phyloP scores from a whole-genome alignment of 92 coral and sea anemone species.

The Isaurus tuberculatus region DNA sequence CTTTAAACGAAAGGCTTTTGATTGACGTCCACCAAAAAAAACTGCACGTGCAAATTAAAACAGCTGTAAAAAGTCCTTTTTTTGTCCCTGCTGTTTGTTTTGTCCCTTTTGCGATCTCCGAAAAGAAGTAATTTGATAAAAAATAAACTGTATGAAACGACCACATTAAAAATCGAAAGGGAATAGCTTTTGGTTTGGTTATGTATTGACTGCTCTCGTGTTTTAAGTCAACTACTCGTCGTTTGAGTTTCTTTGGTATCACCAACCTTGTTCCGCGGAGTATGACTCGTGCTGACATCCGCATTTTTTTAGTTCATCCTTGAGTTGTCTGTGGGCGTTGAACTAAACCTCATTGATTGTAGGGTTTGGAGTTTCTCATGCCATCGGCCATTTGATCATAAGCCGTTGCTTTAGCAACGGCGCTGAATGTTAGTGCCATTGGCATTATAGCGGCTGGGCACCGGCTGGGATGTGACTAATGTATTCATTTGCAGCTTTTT shows the following conservation, averaged over 20 bases:
- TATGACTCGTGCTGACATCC: slow-evolving; percentile 27
- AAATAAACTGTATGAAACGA: too few species aligned
- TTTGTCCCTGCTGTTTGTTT: too few species aligned
- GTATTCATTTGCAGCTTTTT: slow-evolving; percentile 65
- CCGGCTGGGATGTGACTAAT: slow-evolving; percentile 53
- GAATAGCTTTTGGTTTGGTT: slow-evolving; percentile 62
- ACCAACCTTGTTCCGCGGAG: slow-evolving; percentile 62
- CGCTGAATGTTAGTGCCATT: slow-evolving; percentile 48
- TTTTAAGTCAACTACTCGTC: neutral
- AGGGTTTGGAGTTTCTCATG: slow-evolving; percentile 22
- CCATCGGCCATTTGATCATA: slow-evolving; percentile 62
- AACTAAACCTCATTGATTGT: slow-evolving; percentile 1
- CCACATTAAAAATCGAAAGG: too few species aligned
- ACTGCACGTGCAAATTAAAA: too few species aligned
- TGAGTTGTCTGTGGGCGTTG: slow-evolving; percentile 33
- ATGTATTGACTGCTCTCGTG: slow-evolving; percentile 54
- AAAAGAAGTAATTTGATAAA: too few species aligned
- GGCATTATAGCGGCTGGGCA: slow-evolving; percentile 46
- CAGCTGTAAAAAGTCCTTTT: too few species aligned
- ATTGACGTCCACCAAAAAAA: too few species aligned
- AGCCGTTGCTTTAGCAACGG: slow-evolving; percentile 49
- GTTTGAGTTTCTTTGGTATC: slow-evolving; percentile 56
- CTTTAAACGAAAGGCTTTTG: too few species aligned
- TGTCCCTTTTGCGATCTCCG: too few species aligned
- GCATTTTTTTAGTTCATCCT: slow-evolving; percentile 8